Conservation (phyloP, 2,797 vertebrate species). For the Tragelaphus eurycerus region DNA sequence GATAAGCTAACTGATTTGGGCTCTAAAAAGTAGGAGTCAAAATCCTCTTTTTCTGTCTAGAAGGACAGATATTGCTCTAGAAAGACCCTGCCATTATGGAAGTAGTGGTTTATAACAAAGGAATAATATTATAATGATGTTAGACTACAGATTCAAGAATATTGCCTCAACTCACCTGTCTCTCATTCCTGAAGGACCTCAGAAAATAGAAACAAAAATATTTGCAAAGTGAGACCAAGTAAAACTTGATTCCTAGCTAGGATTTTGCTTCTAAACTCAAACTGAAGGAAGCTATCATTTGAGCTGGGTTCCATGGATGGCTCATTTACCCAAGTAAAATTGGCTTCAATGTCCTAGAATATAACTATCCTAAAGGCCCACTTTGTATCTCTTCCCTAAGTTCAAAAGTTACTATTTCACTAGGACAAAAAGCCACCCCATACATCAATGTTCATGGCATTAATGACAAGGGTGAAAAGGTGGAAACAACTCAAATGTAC, state of each 20-base stretch:
- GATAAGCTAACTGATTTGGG: background rate
- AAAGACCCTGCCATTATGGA: background rate
- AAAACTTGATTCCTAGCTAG: background rate
- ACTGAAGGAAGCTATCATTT: background rate
- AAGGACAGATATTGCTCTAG: background rate
- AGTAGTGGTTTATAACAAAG: background rate
- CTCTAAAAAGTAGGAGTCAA: background rate
- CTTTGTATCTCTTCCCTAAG: background rate
- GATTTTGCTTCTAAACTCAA: background rate
- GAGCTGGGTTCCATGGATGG: background rate
- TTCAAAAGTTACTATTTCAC: background rate
- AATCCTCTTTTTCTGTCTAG: background rate
- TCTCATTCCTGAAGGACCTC: background rate
- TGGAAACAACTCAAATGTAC: background rate
- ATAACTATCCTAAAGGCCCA: background rate
- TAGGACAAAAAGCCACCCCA: background rate
- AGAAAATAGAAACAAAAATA: background rate
- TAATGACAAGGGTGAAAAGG: background rate
- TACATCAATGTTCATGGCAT: background rate
- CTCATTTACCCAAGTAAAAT: slow-evolving; percentile 18
- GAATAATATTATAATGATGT: background rate
- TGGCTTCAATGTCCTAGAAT: background rate
- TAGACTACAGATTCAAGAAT: background rate
- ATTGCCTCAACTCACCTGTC: background rate
- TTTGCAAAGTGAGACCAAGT: background rate